Evolutionary conservation across 92 coral and sea anemone species (phyloP).

Genomic region (Epizoanthus rinbou): DNA sequence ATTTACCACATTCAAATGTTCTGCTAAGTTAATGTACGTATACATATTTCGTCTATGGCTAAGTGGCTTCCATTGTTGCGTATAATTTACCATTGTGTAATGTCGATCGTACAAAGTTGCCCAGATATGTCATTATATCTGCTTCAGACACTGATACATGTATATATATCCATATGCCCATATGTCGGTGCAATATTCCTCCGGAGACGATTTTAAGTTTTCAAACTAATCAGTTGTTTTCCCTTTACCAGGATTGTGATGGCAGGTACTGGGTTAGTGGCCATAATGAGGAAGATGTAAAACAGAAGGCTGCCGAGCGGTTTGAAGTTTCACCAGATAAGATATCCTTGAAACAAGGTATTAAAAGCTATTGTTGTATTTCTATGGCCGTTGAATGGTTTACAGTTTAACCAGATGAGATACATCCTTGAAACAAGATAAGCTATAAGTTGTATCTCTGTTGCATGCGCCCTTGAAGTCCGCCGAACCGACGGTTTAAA

Average conservation of each 20-base stretch:
- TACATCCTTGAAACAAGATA: conserved; percentile 81
- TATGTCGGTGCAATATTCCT: too few species aligned
- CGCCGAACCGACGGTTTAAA: too few species aligned
- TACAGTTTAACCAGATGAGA: conserved; percentile 63
- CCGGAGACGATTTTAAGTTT: background rate
- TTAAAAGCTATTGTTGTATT: background rate
- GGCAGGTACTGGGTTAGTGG: conserved; percentile 99
- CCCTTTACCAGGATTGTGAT: conserved; percentile 80
- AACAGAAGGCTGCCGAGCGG: conserved; percentile 86
- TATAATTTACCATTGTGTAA: too few species aligned
- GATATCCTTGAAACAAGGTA: conserved; percentile 91
- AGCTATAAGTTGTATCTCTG: background rate
- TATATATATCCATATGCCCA: too few species aligned
- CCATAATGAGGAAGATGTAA: conserved; percentile 85
- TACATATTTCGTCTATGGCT: too few species aligned
- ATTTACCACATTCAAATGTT: background rate
- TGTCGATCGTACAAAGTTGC: too few species aligned
- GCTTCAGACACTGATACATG: too few species aligned
- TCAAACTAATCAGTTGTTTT: background rate
- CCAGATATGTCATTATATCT: too few species aligned
- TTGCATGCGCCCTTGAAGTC: background rate
- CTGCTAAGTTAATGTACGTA: too few species aligned
- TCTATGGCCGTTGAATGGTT: too few species aligned
- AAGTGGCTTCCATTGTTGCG: too few species aligned
- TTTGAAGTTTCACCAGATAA: conserved; percentile 92